phyloP scores from a whole-genome alignment of 2,113 vertebrate species.

The Cromileptes altivelis region DNA sequence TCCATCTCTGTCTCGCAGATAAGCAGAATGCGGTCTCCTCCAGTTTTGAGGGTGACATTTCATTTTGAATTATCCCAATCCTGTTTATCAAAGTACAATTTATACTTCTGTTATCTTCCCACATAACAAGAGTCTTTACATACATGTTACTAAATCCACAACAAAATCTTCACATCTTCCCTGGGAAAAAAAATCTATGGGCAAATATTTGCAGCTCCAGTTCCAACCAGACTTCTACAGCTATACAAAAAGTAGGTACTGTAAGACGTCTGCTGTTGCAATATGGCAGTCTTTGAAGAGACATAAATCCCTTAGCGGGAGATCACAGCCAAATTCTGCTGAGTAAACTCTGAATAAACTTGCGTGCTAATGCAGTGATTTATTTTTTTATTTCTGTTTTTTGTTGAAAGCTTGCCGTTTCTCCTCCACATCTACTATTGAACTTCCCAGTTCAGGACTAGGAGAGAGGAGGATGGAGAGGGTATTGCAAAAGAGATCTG shows the following conservation, averaged over 20 bases:
- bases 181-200: background rate
- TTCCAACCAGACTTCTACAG: constrained; percentile 18
- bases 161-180: background rate
- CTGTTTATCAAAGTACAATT: background rate
- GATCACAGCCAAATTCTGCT: constrained; percentile 56
- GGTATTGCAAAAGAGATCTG: constrained; percentile 19
- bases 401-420: constrained; percentile 1
- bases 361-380: constrained; percentile 18
- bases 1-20: constrained; percentile 4
- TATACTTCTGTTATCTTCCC: background rate
- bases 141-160: background rate
- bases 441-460: constrained; percentile 3
- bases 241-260: constrained; percentile 12
- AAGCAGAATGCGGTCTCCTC: background rate
- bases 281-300: constrained; percentile 53
- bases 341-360: constrained; percentile 57
- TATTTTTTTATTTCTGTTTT: constrained; percentile 1
- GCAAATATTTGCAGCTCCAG: background rate
- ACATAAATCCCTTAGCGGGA: constrained; percentile 58
- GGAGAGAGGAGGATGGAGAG: constrained; percentile 1
- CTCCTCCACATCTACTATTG: background rate
- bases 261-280: constrained; percentile 26
- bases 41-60: background rate
- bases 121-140: background rate
- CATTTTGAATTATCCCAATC: background rate